Percentiles rank a stretch among this genome's conserved stretches.
Evolutionary conservation across 2,113 vertebrate species (phyloP).

Genomic region (Salvelinus namaycush): DNA sequence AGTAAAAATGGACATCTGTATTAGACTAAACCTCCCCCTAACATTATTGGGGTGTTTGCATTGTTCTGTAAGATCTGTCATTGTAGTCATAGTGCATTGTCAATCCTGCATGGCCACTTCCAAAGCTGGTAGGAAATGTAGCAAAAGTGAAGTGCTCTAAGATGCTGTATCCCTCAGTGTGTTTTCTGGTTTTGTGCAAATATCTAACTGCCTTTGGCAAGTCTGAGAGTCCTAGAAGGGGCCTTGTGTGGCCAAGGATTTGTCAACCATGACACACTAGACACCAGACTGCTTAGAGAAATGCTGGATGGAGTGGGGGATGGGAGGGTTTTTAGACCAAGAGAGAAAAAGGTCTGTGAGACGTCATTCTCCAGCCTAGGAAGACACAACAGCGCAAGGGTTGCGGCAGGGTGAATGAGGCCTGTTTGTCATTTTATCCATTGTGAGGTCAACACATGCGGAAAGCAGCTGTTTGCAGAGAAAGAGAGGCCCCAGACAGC

Average conservation of each 20-base stretch:
- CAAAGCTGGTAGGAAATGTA: not conserved
- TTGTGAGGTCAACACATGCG: conserved; percentile 15
- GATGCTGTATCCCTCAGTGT: too few species aligned
- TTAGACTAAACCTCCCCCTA: not conserved
- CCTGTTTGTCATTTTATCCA: not conserved
- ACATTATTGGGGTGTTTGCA: too few species aligned
- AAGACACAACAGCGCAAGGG: not conserved
- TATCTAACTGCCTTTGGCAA: too few species aligned
- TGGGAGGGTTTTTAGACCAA: too few species aligned
- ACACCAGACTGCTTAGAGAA: not conserved
- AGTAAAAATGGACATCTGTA: not conserved
- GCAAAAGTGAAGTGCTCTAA: too few species aligned
- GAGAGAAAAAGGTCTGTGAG: too few species aligned
- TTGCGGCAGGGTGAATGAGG: conserved; percentile 3
- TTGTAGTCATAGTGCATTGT: not conserved
- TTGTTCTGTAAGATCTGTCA: not conserved
- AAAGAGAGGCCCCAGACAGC: conserved; percentile 15
- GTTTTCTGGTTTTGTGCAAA: too few species aligned
- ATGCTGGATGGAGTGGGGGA: too few species aligned
- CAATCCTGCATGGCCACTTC: not conserved
- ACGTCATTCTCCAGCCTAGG: not conserved
- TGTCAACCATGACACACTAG: too few species aligned
- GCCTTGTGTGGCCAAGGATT: not conserved
- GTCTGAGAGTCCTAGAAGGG: not conserved
- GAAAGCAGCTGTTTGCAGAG: conserved; percentile 31